Conservation (phyloP, 2,797 vertebrate species). For the Enteromius unitaeniatus region DNA sequence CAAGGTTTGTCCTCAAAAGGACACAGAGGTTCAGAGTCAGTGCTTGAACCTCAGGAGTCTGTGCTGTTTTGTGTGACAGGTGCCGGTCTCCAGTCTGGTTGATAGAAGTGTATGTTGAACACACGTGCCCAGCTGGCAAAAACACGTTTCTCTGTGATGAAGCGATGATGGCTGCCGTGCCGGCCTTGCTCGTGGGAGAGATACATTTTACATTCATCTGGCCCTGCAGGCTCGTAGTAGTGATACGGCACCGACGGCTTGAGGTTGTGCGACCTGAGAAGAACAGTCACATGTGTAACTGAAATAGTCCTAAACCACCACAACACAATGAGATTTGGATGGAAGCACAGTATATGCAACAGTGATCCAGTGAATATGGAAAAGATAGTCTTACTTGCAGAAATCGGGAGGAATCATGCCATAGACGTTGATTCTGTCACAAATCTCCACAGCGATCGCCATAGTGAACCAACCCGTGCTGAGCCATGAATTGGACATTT, state of each 20-base stretch:
- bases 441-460: slow-evolving; percentile 91
- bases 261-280: slow-evolving; percentile 80
- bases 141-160: slow-evolving; percentile 92
- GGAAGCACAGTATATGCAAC: background rate
- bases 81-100: slow-evolving; percentile 87
- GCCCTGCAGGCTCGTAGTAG: slow-evolving; percentile 91
- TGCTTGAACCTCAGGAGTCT: slow-evolving; percentile 59
- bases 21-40: background rate
- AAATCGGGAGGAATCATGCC: slow-evolving; percentile 95
- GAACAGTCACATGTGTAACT: slow-evolving; percentile 50
- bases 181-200: slow-evolving; percentile 88
- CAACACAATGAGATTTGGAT: background rate
- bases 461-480: slow-evolving; percentile 98
- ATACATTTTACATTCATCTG: slow-evolving; percentile 93
- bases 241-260: slow-evolving; percentile 88
- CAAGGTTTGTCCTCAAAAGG: background rate
- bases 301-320: background rate
- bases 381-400: slow-evolving; percentile 83
- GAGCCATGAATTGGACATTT: slow-evolving; percentile 94
- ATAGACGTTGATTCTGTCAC: slow-evolving; percentile 90
- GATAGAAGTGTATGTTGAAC: slow-evolving; percentile 88
- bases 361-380: background rate
- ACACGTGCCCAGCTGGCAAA: slow-evolving; percentile 93
- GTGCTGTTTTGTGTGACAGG: slow-evolving; percentile 67
- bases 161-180: slow-evolving; percentile 91